Conservation (phyloP, 1,140 invertebrate genomes). For the Dolichoris vasculosae region DNA sequence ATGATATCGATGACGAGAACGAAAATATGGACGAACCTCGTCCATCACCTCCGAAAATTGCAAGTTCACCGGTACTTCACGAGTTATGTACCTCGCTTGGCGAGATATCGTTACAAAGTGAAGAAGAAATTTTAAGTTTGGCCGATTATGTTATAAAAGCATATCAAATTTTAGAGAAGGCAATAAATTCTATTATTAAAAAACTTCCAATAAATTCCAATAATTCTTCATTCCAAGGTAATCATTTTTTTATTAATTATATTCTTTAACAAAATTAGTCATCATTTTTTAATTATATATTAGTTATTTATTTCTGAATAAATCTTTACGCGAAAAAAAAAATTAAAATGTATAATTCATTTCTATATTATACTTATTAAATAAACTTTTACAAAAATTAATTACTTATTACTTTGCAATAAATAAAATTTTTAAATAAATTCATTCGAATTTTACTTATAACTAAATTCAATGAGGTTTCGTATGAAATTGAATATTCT, state of each 20-base stretch:
- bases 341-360: no score
- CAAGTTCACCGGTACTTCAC: slow-evolving; percentile 53
- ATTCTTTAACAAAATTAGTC: not conserved
- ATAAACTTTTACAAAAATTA: no score
- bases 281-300: not conserved
- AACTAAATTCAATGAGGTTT: no score
- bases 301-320: not conserved
- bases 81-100: slow-evolving; percentile 57
- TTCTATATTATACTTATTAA: no score
- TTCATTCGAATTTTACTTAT: no score
- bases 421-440: no score
- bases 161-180: slow-evolving; percentile 57
- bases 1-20: slow-evolving; percentile 39
- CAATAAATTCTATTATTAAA: slow-evolving; percentile 54
- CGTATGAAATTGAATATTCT: no score
- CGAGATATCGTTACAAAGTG: slow-evolving; percentile 57
- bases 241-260: not conserved
- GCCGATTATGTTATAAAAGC: slow-evolving; percentile 55
- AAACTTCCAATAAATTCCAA: slow-evolving; percentile 39
- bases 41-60: slow-evolving; percentile 53
- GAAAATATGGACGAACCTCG: slow-evolving; percentile 57
- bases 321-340: not conserved
- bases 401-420: no score
- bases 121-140: slow-evolving; percentile 52
- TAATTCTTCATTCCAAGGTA: slow-evolving; percentile 38